Percentiles rank a stretch among this genome's conserved stretches.
Evolutionary conservation across 2,797 vertebrate species (phyloP).

Genomic region (Pseudopleuronectes americanus): DNA sequence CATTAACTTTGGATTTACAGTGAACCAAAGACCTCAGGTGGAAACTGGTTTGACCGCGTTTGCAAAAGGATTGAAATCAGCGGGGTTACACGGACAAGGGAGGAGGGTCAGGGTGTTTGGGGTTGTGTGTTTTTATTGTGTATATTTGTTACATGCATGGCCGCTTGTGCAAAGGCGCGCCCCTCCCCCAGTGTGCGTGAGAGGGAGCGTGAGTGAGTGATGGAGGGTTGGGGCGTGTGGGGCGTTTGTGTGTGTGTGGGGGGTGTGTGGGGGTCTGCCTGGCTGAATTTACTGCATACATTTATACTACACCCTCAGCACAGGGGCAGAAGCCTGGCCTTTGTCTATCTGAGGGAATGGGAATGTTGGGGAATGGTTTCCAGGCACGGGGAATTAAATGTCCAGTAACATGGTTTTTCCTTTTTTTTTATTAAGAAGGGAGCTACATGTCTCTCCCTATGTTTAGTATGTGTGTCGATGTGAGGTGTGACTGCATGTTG

Average conservation of each 20-base stretch:
- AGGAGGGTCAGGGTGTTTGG: conserved; percentile 14
- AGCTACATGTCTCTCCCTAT: conserved; percentile 39
- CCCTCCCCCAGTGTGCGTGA: conserved; percentile 79
- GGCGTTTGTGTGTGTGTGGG: neutral
- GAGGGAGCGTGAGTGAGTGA: conserved; percentile 68
- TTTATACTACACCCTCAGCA: conserved; percentile 68
- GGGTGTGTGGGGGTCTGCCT: conserved; percentile 66
- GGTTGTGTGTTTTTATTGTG: conserved; percentile 58
- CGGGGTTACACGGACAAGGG: conserved; percentile 8
- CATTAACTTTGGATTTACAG: conserved; percentile 20
- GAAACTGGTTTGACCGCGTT: conserved; percentile 28
- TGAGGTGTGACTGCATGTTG: conserved; percentile 12
- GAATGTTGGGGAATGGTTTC: conserved; percentile 71
- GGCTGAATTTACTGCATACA: conserved; percentile 76
- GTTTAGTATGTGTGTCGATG: conserved; percentile 6
- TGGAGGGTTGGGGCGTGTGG: conserved; percentile 35
- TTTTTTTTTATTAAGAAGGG: conserved; percentile 44
- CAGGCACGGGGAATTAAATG: conserved; percentile 67
- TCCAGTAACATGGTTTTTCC: conserved; percentile 47
- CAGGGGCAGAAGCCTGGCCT: conserved; percentile 67
- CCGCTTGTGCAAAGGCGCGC: conserved; percentile 45
- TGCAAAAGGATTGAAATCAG: conserved; percentile 27
- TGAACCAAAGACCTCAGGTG: conserved; percentile 45
- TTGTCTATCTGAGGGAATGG: conserved; percentile 70
- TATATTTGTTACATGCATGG: conserved; percentile 58